Conservation (phyloP, 2,797 vertebrate genomes). For the Danio jaintianensis region DNA sequence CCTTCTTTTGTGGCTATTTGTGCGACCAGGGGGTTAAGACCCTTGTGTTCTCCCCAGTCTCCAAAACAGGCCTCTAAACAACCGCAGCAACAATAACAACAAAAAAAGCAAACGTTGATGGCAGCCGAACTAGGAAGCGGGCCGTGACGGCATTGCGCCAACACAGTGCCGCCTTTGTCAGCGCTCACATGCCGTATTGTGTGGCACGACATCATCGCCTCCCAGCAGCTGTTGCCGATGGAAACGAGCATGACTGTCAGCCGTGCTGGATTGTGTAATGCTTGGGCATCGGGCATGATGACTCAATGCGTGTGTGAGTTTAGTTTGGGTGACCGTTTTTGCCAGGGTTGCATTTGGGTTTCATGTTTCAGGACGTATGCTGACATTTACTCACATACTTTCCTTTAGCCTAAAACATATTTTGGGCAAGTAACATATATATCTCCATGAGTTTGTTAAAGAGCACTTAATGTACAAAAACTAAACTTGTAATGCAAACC, state of each 20-base stretch:
- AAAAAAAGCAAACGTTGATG: constrained; percentile 56
- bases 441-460: no score
- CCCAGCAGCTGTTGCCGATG: constrained; percentile 79
- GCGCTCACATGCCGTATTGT: constrained; percentile 77
- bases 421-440: neutral
- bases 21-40: constrained; percentile 64
- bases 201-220: constrained; percentile 78
- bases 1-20: constrained; percentile 66
- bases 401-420: neutral
- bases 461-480: no score
- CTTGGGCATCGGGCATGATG: constrained; percentile 43
- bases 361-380: neutral
- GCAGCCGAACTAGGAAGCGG: constrained; percentile 49
- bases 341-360: constrained; percentile 30
- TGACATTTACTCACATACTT: neutral
- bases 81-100: constrained; percentile 68
- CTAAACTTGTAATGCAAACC: no score
- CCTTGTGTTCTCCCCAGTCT: constrained; percentile 57
- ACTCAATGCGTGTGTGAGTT: constrained; percentile 51
- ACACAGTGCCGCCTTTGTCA: constrained; percentile 77
- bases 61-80: constrained; percentile 65
- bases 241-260: constrained; percentile 77
- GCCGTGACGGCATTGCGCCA: constrained; percentile 75
- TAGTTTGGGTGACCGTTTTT: constrained; percentile 43
- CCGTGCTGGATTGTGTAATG: constrained; percentile 64